Evolutionary conservation across 2,888 invertebrate genomes (phyloP).

Genomic region (Orthosia gothica): DNA sequence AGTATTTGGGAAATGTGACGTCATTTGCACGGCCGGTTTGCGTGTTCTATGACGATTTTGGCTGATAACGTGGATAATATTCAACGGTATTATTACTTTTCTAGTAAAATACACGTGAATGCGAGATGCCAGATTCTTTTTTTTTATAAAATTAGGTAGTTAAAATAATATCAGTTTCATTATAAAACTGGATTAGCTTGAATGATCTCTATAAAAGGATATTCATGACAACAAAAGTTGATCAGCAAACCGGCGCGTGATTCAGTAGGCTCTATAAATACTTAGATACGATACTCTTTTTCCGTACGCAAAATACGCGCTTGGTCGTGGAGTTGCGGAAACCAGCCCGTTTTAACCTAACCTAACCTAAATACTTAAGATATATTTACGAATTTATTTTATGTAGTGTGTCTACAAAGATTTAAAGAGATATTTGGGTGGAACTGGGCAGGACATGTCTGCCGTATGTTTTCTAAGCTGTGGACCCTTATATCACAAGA

Average conservation of each 20-base stretch:
- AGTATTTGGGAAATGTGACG: constrained; percentile 4
- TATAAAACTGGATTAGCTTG: constrained; percentile 38
- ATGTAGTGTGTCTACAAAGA: neutral
- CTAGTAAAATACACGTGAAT: neutral
- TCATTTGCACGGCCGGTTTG: constrained; percentile 1
- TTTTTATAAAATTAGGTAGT: neutral
- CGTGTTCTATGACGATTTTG: constrained; percentile 20
- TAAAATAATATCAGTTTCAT: constrained; percentile 11
- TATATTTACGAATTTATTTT: neutral
- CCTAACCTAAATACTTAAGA: no score
- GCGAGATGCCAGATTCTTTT: neutral
- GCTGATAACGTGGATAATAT: neutral
- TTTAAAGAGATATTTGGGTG: neutral
- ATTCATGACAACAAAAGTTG: neutral
- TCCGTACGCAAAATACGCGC: no score
- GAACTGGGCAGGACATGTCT: no score
- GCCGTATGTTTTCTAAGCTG: no score
- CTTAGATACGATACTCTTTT: no score
- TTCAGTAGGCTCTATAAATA: neutral
- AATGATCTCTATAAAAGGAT: constrained; percentile 12
- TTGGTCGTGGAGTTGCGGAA: no score
- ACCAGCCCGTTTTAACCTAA: no score
- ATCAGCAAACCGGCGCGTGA: constrained; percentile 33
- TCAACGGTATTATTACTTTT: neutral
- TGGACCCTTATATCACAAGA: no score